These are phyloP conservation scores for Buteo buteo DNA, from an alignment of 2,113 vertebrate genomes.

Conservation along the genomic window DNA sequence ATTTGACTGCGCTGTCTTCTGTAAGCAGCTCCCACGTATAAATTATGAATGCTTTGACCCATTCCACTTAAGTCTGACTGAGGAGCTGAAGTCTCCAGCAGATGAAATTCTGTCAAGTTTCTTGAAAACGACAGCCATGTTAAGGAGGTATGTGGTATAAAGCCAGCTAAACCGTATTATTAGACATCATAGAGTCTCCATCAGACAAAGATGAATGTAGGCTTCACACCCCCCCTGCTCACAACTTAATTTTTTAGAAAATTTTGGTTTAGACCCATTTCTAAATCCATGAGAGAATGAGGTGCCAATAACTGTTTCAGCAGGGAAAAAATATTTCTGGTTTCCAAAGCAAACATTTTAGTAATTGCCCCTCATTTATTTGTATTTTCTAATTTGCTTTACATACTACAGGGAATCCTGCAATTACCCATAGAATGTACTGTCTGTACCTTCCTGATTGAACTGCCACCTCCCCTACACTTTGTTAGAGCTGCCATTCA, in stretches of 20 bases:
- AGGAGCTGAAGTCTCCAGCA: not conserved
- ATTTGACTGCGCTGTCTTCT: not conserved
- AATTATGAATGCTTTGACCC: not conserved
- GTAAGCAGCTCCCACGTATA: not conserved
- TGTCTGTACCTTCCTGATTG: slow-evolving; percentile 50
- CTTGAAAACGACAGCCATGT: fast-evolving
- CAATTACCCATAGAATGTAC: slow-evolving; percentile 51
- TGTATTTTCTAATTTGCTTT: slow-evolving; percentile 63
- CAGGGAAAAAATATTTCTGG: slow-evolving; percentile 13
- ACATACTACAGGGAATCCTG: slow-evolving; percentile 53
- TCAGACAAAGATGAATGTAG: not conserved
- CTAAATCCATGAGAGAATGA: not conserved
- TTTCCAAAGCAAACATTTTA: slow-evolving; percentile 48
- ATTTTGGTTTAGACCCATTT: not conserved
- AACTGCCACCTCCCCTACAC: slow-evolving; percentile 58
- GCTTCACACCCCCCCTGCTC: not conserved
- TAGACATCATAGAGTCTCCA: not conserved
- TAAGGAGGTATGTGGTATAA: not conserved
- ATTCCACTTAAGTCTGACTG: not conserved
- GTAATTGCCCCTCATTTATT: slow-evolving; percentile 47
- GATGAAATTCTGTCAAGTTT: not conserved
- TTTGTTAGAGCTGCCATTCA: slow-evolving; percentile 61
- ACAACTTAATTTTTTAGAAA: not conserved
- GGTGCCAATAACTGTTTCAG: not conserved
- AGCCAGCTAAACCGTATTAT: not conserved